These are phyloP conservation scores for Drosophila barbarae DNA, from an alignment of 2,888 invertebrate species.

Conservation along the genomic window DNA sequence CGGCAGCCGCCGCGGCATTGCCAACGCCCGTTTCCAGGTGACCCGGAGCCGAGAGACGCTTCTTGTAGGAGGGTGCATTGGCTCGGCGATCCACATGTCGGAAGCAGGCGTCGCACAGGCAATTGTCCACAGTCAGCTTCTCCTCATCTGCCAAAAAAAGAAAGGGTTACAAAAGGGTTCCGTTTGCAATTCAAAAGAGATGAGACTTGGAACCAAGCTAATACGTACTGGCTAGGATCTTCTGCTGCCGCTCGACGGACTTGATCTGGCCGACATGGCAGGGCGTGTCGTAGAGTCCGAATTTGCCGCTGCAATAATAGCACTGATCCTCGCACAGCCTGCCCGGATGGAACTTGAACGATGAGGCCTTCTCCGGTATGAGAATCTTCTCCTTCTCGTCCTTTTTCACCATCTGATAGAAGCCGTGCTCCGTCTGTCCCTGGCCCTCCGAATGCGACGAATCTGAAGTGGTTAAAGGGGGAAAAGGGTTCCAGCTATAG, in stretches of 20 bases:
- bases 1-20: constrained; percentile 18
- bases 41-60: constrained; percentile 80
- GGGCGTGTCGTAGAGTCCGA: constrained; percentile 91
- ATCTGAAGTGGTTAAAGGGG: constrained; percentile 48
- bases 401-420: constrained; percentile 74
- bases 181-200: no score
- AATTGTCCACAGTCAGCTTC: constrained; percentile 90
- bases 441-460: constrained; percentile 77
- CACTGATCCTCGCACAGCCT: constrained; percentile 91
- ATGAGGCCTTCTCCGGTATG: constrained; percentile 92
- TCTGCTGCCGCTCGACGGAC: constrained; percentile 88
- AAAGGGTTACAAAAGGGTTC: no score
- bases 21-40: constrained; percentile 58
- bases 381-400: constrained; percentile 82
- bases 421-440: constrained; percentile 58
- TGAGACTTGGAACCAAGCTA: not conserved
- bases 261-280: constrained; percentile 93
- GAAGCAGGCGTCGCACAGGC: constrained; percentile 92
- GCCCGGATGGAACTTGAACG: constrained; percentile 92
- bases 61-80: constrained; percentile 85
- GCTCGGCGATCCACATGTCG: constrained; percentile 91
- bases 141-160: constrained; percentile 83
- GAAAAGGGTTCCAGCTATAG: not conserved
- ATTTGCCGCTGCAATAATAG: constrained; percentile 92
- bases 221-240: constrained; percentile 86